A percentile compares a stretch with the other conserved stretches of the same genome.
Conservation (phyloP, 1,140 invertebrate species). For the Colletes latitarsis region DNA sequence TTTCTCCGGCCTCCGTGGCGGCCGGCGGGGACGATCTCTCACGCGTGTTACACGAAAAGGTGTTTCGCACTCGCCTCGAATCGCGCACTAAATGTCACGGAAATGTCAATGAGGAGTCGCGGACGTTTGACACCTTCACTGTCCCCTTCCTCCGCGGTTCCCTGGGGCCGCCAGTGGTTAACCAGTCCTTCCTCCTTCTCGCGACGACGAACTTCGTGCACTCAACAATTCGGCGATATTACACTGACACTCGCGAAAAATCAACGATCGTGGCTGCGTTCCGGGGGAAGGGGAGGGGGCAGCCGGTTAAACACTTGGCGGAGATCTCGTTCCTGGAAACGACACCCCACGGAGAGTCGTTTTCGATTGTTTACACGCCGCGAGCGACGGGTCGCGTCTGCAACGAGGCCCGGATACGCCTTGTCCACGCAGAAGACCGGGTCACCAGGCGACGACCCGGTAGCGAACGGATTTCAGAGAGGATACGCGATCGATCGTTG, state of each 20-base stretch:
- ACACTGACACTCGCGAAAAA: conserved; percentile 37
- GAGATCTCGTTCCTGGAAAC: too few species aligned
- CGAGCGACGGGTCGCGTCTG: conserved; percentile 19
- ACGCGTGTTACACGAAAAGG: conserved; percentile 58
- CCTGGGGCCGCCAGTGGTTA: background rate
- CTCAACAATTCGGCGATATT: conserved; percentile 13
- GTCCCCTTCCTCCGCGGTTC: conserved; percentile 50
- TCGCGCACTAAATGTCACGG: conserved; percentile 70
- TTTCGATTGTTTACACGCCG: background rate
- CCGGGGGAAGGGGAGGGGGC: too few species aligned
- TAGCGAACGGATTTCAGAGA: conserved; percentile 41
- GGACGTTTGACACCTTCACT: conserved; percentile 69
- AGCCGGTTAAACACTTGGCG: too few species aligned
- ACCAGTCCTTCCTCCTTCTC: conserved; percentile 30
- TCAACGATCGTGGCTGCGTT: background rate
- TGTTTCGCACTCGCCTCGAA: conserved; percentile 44
- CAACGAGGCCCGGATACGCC: conserved; percentile 14
- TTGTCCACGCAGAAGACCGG: conserved; percentile 25
- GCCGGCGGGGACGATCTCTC: background rate
- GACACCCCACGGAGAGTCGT: too few species aligned
- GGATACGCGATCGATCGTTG: conserved; percentile 60
- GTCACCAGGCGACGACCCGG: conserved; percentile 36
- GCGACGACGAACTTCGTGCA: background rate
- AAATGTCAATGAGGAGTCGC: conserved; percentile 68
- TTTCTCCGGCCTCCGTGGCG: conserved; percentile 16